Base-by-base conservation (phyloP, 1,140 invertebrate genomes). In the Babylonia areolata region DNA sequence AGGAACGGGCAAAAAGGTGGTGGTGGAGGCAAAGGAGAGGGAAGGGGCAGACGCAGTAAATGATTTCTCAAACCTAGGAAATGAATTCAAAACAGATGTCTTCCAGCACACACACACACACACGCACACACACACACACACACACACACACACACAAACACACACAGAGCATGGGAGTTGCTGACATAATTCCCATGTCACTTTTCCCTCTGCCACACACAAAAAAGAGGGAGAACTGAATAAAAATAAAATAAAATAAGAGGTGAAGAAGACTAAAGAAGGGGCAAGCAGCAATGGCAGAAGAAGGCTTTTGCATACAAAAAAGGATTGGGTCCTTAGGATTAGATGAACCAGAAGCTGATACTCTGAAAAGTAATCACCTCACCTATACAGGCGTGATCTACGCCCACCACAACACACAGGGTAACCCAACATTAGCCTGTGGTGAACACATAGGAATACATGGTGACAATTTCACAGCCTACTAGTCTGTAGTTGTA, bases 341-440 rank as follows among this genome's bases (percentile, higher is more conserved):
- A n/a, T n/a, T n/a, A n/a, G n/a, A n/a, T n/a, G n/a, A n/a, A 23
- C 28, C 28, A n/a, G 58, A n/a, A 64, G 58, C 58, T 6, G 58
- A 64, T 64, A 23, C 28, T 64, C 58, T 12, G 58, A 64, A 23
- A n/a, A 23, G 23, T 64, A 12, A 28, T 64, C 5, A 64, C 58
- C 28, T 64, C 23, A 64, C 58, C 58, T 64, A 64, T 64, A 64
- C 5, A 64, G 58, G 23, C 58, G 58, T 1, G 58, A 23, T 64
- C 28, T 64, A 64, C 28, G 58, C 58, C 58, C 58, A n/a, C 58
- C 15, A 64, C 58, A 64, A 64, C 5, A 23, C 5, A n/a, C n/a
- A n/a, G 58, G 58, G 58, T 64, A 64, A 64, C 58, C 58, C 58
- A 64, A 64, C 58, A 64, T 64, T 28, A 64, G 58, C 58, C 58